Conservation (phyloP, 1,140 invertebrate genomes). For the Pseudomyrmex concolor region DNA sequence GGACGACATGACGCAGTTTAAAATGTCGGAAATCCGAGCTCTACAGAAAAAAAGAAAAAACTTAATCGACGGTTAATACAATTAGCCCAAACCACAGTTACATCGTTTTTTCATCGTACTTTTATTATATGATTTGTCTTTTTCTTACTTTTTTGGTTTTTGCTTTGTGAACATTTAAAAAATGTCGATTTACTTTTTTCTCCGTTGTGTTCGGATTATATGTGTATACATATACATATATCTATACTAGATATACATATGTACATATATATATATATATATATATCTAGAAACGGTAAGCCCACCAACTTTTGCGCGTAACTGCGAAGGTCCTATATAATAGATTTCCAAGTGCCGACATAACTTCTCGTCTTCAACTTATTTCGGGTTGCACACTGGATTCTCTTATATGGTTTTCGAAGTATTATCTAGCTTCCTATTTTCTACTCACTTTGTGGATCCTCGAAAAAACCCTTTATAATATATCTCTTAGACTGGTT, state of each 20-base stretch:
- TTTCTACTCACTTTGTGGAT: no score
- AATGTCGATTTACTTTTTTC: conserved; percentile 42
- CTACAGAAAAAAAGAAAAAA: conserved; percentile 20
- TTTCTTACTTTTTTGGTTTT: conserved; percentile 20
- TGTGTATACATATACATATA: no score
- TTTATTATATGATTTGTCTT: conserved; percentile 46
- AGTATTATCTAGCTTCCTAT: no score
- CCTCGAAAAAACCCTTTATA: no score
- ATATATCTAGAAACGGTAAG: conserved; percentile 30
- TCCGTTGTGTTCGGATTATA: conserved; percentile 29
- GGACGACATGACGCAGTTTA: conserved; percentile 47
- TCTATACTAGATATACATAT: no score
- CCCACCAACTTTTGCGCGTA: conserved; percentile 36
- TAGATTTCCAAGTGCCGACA: not conserved
- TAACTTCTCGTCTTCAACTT: no score
- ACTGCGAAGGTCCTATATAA: conserved; percentile 9
- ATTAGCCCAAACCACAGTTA: conserved; percentile 51
- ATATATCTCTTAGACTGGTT: no score
- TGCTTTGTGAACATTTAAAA: conserved; percentile 1
- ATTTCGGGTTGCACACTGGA: no score
- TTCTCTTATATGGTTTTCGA: no score
- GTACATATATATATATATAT: no score
- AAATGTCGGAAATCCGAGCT: conserved; percentile 48
- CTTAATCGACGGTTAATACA: conserved; percentile 39
- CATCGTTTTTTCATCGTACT: conserved; percentile 30